Conservation (phyloP, 2,888 invertebrate genomes). For the Portevinia maculata region DNA sequence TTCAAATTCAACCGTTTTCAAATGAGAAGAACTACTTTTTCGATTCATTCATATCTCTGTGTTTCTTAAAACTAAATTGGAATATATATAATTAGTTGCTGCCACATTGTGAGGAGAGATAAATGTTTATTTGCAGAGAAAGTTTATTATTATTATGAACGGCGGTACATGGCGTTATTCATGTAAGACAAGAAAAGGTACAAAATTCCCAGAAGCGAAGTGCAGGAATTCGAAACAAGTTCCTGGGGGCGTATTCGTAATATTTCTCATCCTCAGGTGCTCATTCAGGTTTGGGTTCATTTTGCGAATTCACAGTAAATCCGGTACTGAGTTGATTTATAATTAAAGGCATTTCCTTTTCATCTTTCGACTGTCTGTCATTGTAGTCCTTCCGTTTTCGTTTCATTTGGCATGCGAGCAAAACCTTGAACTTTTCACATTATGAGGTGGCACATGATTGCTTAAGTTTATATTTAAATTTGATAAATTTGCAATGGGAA, state of each 20-base stretch:
- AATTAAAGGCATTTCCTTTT: slow-evolving; percentile 21
- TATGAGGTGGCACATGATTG: background rate
- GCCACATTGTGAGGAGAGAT: slow-evolving; percentile 34
- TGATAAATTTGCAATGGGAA: too few species aligned
- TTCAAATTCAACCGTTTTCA: slow-evolving; percentile 24
- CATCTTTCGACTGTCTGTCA: slow-evolving; percentile 25
- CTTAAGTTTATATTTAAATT: background rate
- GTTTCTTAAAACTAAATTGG: slow-evolving; percentile 32
- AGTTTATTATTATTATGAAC: slow-evolving; percentile 27
- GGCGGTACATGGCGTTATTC: background rate
- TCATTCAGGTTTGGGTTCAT: slow-evolving; percentile 22
- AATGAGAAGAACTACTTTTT: slow-evolving; percentile 3
- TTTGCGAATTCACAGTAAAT: slow-evolving; percentile 30
- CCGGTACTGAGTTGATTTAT: slow-evolving; percentile 31
- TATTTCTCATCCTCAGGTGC: slow-evolving; percentile 25
- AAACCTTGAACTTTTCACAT: background rate
- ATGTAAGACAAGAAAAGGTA: too few species aligned
- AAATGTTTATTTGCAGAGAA: slow-evolving; percentile 14
- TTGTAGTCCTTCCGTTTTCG: background rate
- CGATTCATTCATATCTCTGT: slow-evolving; percentile 45
- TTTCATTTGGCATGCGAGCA: background rate
- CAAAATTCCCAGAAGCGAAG: background rate
- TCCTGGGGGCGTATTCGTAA: slow-evolving; percentile 47
- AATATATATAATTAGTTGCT: slow-evolving; percentile 9
- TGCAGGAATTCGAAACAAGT: slow-evolving; percentile 23